Evolutionary conservation across 2,888 invertebrate genomes (phyloP), one percentile per base, ranked within the genome.

Genomic region (Cybosia mesomella): DNA sequence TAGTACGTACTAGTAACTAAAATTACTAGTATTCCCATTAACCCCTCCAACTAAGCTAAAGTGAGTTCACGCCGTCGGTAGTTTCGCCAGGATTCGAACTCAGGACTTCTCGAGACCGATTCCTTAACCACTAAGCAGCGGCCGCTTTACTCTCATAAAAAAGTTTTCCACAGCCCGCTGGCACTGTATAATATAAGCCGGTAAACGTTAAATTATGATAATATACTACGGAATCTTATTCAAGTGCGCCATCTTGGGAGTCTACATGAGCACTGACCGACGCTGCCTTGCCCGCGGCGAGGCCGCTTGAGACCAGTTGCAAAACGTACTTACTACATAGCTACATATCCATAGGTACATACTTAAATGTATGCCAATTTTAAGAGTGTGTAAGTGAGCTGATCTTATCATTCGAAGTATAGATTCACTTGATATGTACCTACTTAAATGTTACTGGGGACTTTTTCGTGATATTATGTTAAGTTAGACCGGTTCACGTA

Each of bases 231-330:
- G 64, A 49, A 58, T 59, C n/a, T 54, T 34, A 49, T 49, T 49
- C n/a, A 18, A 43, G 10, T 8, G 32, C 61, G 67, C 61, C 61
- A 67, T 67, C 62, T 67, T 58, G 62, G 58, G 18, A 66, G 18
- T 4, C 13, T 66, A 65, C 67, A 73, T 81, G 80, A 76, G 75
- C 85, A 85, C 84, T 86, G 89, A 90, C 89, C 90, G 87, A 72
- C 70, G 70, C 90, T 91, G 91, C 92, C 92, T 92, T 92, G 92
- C 92, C 92, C 85, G 80, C 73, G 92, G 92, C 91, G 85, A 85
- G 85, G 87, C 77, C 85, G 81, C 70, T 22, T 66, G 39, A 24
- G 62, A 54, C 57, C 60, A 61, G 70, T 78, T 81, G 77, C 81
- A 71, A 79, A 67, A 69, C 22, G 71, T 66, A 67, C 59, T 53